A percentile compares a stretch with the other conserved stretches of the same genome.
Evolutionary conservation across 2,888 invertebrate species (phyloP).

Genomic region (Saturnia pavonia): DNA sequence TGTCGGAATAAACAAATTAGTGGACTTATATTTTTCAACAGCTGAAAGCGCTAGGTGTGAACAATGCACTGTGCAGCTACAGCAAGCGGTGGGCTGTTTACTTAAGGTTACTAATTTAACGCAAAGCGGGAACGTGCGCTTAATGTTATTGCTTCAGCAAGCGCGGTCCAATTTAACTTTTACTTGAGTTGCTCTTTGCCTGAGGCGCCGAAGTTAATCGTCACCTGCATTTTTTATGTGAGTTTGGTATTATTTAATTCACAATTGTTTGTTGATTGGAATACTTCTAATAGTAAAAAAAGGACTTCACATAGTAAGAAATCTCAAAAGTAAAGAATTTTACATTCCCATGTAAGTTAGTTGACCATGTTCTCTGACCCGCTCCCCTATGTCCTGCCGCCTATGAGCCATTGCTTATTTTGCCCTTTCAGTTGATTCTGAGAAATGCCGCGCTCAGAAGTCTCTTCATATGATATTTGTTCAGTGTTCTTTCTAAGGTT

Average conservation of each 20-base stretch:
- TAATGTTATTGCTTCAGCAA: constrained; percentile 9
- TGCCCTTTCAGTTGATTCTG: neutral
- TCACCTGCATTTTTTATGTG: neutral
- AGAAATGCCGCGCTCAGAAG: neutral
- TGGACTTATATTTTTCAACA: neutral
- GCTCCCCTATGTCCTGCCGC: no score
- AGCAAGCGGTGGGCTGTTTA: neutral
- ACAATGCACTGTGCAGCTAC: neutral
- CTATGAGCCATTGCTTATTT: no score
- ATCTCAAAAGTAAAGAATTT: no score
- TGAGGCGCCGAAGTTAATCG: neutral
- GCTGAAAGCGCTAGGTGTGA: neutral
- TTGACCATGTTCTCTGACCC: no score
- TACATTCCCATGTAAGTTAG: no score
- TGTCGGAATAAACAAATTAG: neutral
- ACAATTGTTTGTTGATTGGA: neutral
- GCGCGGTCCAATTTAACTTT: constrained; percentile 11
- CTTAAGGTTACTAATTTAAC: constrained; percentile 9
- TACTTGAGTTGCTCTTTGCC: neutral
- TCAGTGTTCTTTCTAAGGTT: no score
- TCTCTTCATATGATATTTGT: neutral
- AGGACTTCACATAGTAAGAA: no score
- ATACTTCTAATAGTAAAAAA: neutral
- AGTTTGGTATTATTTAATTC: neutral
- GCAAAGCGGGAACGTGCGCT: neutral